Conservation (phyloP, 2,888 invertebrate genomes). For the Lycophotia porphyrea region DNA sequence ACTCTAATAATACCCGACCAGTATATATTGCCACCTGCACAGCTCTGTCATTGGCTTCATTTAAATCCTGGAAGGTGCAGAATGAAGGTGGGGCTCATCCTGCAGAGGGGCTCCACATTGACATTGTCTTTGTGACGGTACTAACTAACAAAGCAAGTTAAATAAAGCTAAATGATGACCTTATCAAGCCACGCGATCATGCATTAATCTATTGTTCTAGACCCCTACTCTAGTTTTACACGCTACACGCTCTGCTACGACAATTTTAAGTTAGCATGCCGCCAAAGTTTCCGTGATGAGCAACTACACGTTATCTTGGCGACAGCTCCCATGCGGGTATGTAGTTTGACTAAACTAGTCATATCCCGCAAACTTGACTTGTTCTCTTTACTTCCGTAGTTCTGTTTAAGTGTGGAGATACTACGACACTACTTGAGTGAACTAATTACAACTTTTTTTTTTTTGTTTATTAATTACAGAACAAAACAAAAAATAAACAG, state of each 20-base stretch:
- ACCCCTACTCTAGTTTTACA: not conserved
- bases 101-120: no score
- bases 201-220: not conserved
- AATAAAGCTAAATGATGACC: not conserved
- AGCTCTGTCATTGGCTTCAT: no score
- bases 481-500: no score
- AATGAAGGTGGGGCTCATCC: no score
- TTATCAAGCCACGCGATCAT: not conserved
- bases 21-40: no score
- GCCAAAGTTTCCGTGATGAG: slow-evolving; percentile 25
- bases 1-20: no score
- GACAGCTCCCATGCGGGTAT: slow-evolving; percentile 41
- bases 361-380: slow-evolving; percentile 14
- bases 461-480: no score
- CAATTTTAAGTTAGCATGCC: slow-evolving; percentile 22
- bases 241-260: not conserved
- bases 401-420: not conserved
- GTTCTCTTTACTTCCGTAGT: slow-evolving; percentile 11
- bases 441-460: no score
- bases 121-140: no score
- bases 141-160: not conserved
- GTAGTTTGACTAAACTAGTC: slow-evolving; percentile 15
- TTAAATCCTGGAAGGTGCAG: no score
- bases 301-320: slow-evolving; percentile 14
- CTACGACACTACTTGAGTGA: not conserved